A percentile compares a stretch with the other conserved stretches of the same genome.
phyloP scores from a whole-genome alignment of 2,113 vertebrate species.

The Semicossyphus pulcher region DNA sequence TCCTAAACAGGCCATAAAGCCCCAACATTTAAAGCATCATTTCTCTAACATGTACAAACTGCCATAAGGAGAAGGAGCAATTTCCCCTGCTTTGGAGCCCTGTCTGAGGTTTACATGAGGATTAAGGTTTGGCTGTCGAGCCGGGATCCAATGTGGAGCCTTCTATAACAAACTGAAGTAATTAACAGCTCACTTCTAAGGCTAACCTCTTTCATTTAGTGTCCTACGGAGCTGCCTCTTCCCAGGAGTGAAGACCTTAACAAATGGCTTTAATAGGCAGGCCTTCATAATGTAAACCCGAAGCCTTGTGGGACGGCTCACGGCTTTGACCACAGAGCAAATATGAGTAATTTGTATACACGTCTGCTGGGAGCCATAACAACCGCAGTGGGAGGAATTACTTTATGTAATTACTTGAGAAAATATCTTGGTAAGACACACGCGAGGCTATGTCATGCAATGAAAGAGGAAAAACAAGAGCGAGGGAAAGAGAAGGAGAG shows the following conservation, averaged over 20 bases:
- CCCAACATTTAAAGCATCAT: constrained; percentile 62
- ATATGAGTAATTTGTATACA: constrained; percentile 85
- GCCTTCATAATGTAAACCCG: constrained; percentile 79
- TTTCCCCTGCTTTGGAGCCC: constrained; percentile 62
- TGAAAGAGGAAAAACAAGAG: constrained; percentile 45
- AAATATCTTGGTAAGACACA: constrained; percentile 74
- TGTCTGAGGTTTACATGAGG: constrained; percentile 70
- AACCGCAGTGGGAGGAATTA: constrained; percentile 80
- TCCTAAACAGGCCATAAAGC: constrained; percentile 61
- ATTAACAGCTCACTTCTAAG: constrained; percentile 77
- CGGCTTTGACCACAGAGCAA: constrained; percentile 81
- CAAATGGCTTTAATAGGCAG: constrained; percentile 85
- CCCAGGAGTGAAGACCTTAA: constrained; percentile 80
- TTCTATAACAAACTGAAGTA: constrained; percentile 79
- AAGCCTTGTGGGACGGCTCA: constrained; percentile 75
- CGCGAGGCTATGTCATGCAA: constrained; percentile 61
- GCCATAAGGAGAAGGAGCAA: constrained; percentile 56
- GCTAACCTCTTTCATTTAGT: constrained; percentile 72
- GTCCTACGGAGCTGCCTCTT: constrained; percentile 64
- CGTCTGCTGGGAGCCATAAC: constrained; percentile 79
- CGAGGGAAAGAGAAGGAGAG: constrained; percentile 17
- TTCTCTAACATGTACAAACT: constrained; percentile 68
- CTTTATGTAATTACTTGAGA: constrained; percentile 81
- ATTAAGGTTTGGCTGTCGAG: constrained; percentile 69
- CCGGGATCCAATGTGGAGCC: constrained; percentile 64